These are phyloP conservation scores for Eonycteris spelaea DNA, from an alignment of 2,113 vertebrate genomes.

Conservation along the genomic window DNA sequence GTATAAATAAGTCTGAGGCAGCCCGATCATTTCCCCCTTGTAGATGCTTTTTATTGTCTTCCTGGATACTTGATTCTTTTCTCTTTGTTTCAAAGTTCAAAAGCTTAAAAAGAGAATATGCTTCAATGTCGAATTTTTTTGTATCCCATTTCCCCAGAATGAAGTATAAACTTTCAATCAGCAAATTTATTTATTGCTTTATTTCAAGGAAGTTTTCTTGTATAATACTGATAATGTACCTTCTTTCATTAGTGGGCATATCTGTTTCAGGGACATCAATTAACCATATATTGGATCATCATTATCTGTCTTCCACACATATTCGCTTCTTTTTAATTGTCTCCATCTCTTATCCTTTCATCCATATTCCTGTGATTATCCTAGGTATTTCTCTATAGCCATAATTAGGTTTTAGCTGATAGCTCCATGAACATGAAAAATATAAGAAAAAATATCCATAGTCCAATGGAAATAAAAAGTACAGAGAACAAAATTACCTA, in stretches of 20 bases:
- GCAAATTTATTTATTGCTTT: not conserved
- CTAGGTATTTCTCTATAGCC: not conserved
- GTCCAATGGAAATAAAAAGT: conserved; percentile 17
- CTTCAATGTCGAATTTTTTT: not conserved
- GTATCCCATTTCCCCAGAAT: not conserved
- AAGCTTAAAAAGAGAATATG: not conserved
- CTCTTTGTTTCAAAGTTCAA: not conserved
- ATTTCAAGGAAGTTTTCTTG: not conserved
- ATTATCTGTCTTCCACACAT: not conserved
- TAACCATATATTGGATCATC: not conserved
- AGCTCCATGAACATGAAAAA: not conserved
- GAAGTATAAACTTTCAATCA: conserved; percentile 1
- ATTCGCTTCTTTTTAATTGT: not conserved
- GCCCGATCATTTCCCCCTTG: not conserved
- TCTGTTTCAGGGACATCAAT: not conserved
- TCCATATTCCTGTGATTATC: not conserved
- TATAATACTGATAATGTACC: not conserved
- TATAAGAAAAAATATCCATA: not conserved
- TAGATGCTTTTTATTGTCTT: not conserved
- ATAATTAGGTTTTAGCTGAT: not conserved
- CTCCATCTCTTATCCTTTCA: not conserved
- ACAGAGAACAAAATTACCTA: not conserved
- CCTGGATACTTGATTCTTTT: not conserved
- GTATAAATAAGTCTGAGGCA: not conserved
- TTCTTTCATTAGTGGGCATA: not conserved